Evolutionary conservation across 2,113 vertebrate genomes (phyloP).

Genomic region (Chamaea fasciata): DNA sequence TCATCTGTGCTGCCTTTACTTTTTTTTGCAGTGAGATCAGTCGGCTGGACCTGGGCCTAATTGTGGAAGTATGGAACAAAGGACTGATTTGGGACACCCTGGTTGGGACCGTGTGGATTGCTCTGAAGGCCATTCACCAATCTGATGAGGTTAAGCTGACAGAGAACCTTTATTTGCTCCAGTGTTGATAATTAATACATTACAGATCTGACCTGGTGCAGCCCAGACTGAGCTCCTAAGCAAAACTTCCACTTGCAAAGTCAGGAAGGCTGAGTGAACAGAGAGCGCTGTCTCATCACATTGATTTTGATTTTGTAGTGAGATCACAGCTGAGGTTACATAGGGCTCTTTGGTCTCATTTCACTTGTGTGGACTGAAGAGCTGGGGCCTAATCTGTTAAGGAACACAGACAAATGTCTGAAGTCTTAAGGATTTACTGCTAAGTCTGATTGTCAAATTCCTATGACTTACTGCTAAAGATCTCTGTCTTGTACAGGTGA

Average conservation of each 20-base stretch:
- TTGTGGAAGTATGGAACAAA: slow-evolving; percentile 99
- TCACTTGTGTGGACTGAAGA: neutral
- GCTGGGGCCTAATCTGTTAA: neutral
- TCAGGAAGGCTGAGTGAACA: neutral
- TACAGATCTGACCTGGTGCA: neutral
- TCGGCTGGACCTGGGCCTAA: slow-evolving; percentile 92
- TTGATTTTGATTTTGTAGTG: neutral
- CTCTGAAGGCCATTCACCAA: slow-evolving; percentile 85
- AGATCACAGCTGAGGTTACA: neutral
- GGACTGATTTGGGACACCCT: slow-evolving; percentile 98
- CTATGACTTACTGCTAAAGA: neutral
- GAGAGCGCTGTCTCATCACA: neutral
- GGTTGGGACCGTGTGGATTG: slow-evolving; percentile 93
- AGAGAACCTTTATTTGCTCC: neutral
- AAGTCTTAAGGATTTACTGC: neutral
- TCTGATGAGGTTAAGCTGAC: slow-evolving; percentile 85
- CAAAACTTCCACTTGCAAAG: neutral
- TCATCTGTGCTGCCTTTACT: slow-evolving; percentile 2
- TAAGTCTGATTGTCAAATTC: neutral
- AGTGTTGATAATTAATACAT: neutral
- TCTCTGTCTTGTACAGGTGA: neutral
- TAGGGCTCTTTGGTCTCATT: neutral
- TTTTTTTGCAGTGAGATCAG: slow-evolving; percentile 87
- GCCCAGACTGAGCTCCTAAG: neutral
- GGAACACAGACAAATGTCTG: neutral